Conservation (phyloP, 2,888 invertebrate genomes). For the Subacronicta megacephala region DNA sequence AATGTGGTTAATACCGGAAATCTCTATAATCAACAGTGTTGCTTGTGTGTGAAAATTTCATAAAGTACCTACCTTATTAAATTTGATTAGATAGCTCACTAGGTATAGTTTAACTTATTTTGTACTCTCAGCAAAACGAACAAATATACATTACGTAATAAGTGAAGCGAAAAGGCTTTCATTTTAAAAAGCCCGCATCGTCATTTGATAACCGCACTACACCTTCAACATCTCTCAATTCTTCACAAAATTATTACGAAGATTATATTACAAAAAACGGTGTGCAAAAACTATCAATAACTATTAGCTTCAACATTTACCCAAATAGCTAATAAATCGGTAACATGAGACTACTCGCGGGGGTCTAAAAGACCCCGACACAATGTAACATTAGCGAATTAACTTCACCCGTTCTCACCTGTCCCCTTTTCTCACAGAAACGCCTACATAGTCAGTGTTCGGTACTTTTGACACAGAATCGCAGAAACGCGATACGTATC, state of each 20-base stretch:
- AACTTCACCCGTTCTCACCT: slow-evolving; percentile 83
- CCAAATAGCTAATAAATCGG: slow-evolving; percentile 51
- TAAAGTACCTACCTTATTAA: no score
- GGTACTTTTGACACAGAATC: slow-evolving; percentile 78
- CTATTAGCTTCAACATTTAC: slow-evolving; percentile 47
- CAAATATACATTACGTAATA: background rate
- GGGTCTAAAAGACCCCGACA: slow-evolving; percentile 49
- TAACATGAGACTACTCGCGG: slow-evolving; percentile 51
- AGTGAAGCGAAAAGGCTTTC: background rate
- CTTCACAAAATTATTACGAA: slow-evolving; percentile 34
- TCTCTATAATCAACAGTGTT: no score
- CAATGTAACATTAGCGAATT: slow-evolving; percentile 70
- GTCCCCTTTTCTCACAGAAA: slow-evolving; percentile 69
- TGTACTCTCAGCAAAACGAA: background rate
- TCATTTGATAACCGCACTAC: slow-evolving; percentile 32
- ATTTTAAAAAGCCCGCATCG: slow-evolving; percentile 30
- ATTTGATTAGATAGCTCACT: no score
- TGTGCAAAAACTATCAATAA: slow-evolving; percentile 33
- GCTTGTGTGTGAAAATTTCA: no score
- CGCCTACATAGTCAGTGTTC: slow-evolving; percentile 56
- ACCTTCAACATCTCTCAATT: slow-evolving; percentile 3
- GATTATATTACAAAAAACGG: slow-evolving; percentile 34
- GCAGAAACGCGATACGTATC: slow-evolving; percentile 75
- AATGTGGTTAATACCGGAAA: no score
- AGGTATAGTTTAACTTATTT: no score